Evolutionary conservation across 2,113 vertebrate species (phyloP).

Genomic region (Leptocoma aspasia): DNA sequence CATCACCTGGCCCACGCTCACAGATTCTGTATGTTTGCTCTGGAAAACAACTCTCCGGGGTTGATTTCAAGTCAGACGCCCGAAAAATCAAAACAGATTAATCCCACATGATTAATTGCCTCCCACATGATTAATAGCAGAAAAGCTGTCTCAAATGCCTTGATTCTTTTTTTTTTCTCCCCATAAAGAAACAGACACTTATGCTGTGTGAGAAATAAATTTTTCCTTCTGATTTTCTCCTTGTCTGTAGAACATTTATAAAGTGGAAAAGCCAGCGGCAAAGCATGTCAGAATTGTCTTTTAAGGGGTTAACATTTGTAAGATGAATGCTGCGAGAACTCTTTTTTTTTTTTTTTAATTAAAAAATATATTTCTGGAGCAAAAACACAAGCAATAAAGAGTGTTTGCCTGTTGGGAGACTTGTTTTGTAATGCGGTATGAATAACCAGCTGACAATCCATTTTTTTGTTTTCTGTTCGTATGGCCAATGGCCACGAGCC

Average conservation of each 20-base stretch:
- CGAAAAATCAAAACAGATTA: constrained; percentile 4
- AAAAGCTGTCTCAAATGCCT: not conserved
- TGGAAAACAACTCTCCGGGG: not conserved
- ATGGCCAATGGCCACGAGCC: constrained; percentile 68
- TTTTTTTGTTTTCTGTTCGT: constrained; percentile 53
- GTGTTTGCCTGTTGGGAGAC: constrained; percentile 67
- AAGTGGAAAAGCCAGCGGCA: constrained; percentile 46
- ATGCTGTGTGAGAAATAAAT: constrained; percentile 2
- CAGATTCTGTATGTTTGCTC: accelerated
- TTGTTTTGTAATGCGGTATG: constrained; percentile 68
- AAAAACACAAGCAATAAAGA: constrained; percentile 65
- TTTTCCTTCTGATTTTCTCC: constrained; percentile 40
- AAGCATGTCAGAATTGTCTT: constrained; percentile 49
- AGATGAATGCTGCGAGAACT: constrained; percentile 46
- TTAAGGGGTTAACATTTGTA: constrained; percentile 67
- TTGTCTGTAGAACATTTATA: constrained; percentile 40
- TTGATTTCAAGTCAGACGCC: not conserved
- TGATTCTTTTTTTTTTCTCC: not conserved
- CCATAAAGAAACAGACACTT: not conserved
- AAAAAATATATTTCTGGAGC: constrained; percentile 68
- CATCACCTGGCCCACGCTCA: accelerated
- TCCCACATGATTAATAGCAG: not conserved
- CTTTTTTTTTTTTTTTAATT: constrained; percentile 47
- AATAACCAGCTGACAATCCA: constrained; percentile 68
- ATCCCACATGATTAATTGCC: not conserved